Conservation (phyloP, 2,797 vertebrate genomes). For the Babyrousa celebensis region DNA sequence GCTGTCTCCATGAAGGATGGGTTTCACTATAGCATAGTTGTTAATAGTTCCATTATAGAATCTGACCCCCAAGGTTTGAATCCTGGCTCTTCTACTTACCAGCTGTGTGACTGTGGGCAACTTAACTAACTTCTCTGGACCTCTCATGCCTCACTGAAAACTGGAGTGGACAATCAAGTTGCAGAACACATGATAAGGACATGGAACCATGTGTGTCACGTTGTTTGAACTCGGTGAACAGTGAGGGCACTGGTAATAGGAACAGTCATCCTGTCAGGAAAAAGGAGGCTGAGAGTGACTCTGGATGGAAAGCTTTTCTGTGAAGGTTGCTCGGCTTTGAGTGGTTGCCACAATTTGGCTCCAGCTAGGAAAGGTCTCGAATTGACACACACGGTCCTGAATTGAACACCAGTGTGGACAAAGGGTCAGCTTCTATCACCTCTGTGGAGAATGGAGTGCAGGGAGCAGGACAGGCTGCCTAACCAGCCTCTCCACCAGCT, state of each 20-base stretch:
- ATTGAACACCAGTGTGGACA: not conserved
- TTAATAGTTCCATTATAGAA: not conserved
- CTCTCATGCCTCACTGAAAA: not conserved
- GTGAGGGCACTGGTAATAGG: not conserved
- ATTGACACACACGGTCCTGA: not conserved
- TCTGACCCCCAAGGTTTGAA: not conserved
- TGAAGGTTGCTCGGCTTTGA: not conserved
- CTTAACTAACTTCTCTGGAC: not conserved
- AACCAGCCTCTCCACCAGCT: not conserved
- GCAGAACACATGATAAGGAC: not conserved
- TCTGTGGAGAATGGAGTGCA: not conserved
- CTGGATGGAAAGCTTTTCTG: not conserved
- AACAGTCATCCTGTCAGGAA: no score
- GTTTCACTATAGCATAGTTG: not conserved
- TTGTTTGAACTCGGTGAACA: not conserved
- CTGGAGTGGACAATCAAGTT: not conserved
- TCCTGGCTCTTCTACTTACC: not conserved
- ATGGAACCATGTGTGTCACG: not conserved
- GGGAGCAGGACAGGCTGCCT: not conserved
- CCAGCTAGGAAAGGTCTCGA: not conserved
- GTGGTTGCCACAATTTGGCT: not conserved
- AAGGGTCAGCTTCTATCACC: not conserved
- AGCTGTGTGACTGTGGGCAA: not conserved
- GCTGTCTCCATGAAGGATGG: not conserved
- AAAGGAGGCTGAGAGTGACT: not conserved